Conservation (phyloP, 30 jellyfish, hydroid and myxozoan genomes). For the Hydra vulgaris region DNA sequence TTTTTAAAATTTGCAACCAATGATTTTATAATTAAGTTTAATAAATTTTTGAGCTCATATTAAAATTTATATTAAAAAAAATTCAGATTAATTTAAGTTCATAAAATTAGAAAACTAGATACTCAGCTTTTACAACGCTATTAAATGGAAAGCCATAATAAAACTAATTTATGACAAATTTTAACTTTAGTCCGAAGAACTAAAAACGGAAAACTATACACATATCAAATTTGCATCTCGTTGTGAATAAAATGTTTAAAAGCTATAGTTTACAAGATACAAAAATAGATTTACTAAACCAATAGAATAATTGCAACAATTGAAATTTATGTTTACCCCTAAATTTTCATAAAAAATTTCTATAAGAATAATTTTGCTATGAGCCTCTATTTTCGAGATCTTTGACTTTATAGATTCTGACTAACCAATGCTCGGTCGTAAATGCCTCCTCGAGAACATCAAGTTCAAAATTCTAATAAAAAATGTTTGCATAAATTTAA, state of each 20-base stretch:
- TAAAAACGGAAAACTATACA: too few relatives aligned
- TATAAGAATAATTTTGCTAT: neutral
- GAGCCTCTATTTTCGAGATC: constrained; percentile 88
- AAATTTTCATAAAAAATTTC: constrained; percentile 2
- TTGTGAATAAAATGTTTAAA: neutral
- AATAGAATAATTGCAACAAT: neutral
- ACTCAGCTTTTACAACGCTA: too few relatives aligned
- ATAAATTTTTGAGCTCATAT: too few relatives aligned
- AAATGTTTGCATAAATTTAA: neutral
- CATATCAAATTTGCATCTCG: too few relatives aligned
- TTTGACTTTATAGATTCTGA: constrained; percentile 87
- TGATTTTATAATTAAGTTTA: too few relatives aligned
- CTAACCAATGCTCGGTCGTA: constrained; percentile 99
- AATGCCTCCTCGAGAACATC: constrained; percentile 94
- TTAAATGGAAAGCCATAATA: too few relatives aligned
- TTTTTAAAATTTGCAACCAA: too few relatives aligned
- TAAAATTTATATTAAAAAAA: too few relatives aligned
- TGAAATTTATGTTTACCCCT: neutral
- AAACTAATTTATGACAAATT: too few relatives aligned
- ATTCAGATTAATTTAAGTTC: too few relatives aligned
- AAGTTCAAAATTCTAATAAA: constrained; percentile 76
- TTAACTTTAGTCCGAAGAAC: too few relatives aligned
- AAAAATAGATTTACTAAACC: neutral
- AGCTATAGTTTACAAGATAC: neutral
- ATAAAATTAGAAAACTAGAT: too few relatives aligned